Base-by-base conservation (phyloP, 2,797 vertebrate genomes). In the Paratrypauchen microcephalus region DNA sequence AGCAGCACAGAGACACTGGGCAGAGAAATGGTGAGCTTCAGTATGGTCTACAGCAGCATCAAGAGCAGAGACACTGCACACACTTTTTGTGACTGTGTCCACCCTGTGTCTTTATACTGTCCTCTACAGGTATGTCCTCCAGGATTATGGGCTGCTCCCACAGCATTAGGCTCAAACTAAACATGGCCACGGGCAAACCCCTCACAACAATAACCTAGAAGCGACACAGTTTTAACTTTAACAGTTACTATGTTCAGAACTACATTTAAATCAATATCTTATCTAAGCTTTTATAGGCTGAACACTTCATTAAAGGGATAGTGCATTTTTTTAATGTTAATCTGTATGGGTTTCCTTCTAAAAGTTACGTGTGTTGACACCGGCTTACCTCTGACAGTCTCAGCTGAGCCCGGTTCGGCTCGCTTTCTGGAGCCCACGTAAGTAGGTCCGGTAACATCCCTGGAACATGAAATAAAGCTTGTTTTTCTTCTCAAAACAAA, bases 121-220 rank as follows among this genome's bases (percentile, higher is more conserved):
- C 21, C 21, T 24, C 21, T 56, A 56, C 54, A 56, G 54, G 54
- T 56, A 23, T 56, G 54, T 56, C 23, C 54, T 56, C 54, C 21
- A 56, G 54, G 21, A 56, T 56, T 57, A 57, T 57, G 24, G 24
- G 48, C 70, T 68, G 54, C 50, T 57, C 55, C 23, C 24, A 28
- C 54, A 13, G 5, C 21, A 23, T 23, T 56, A 56, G 12, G 1
- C 54, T 23, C 23, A 57, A 57, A 57, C 55, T 28, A 28, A 57
- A 57, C 24, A 57, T 28, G 24, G 26, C 13, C 12, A 24, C 0
- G 13, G 23, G 24, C 23, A 57, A 57, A 26, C 23, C 55, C 8
- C 12, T 26, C 39, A 50, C 24, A 39, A 64, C 9, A 45, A 57
- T 12, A 24, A 12, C n/a, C n/a, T 21, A 54, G n/a, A 7, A 23